These are phyloP conservation scores for Stichopus chloronotus DNA, from an alignment of 35 echinoderm and acorn worm species.

Conservation along the genomic window DNA sequence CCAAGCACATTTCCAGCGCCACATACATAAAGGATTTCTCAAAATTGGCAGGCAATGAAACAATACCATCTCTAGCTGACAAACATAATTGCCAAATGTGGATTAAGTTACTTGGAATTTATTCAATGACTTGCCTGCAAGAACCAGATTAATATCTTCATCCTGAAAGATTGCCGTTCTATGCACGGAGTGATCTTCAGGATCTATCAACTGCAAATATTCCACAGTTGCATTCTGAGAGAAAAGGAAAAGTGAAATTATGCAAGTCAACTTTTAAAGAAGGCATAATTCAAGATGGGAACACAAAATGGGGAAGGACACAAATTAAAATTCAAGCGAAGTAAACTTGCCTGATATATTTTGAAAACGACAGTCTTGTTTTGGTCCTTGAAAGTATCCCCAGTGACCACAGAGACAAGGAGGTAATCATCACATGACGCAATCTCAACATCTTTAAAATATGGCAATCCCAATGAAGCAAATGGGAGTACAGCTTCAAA, in stretches of 20 bases:
- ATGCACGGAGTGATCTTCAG: background rate
- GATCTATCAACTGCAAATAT: conserved; percentile 8
- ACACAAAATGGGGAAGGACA: too few species aligned
- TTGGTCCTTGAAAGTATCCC: background rate
- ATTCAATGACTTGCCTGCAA: background rate
- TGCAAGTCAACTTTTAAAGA: background rate
- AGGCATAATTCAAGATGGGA: too few species aligned
- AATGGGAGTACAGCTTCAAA: conserved; percentile 1
- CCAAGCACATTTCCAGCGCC: too few species aligned
- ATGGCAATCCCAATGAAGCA: conserved; percentile 41
- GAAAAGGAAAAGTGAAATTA: background rate
- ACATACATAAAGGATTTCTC: too few species aligned
- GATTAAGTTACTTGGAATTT: too few species aligned
- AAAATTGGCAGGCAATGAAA: too few species aligned
- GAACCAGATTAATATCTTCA: background rate
- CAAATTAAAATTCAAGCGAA: too few species aligned
- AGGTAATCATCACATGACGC: conserved; percentile 28
- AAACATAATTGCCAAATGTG: too few species aligned
- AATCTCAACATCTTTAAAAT: conserved; percentile 39
- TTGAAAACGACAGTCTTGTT: conserved; percentile 46
- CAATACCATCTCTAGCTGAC: too few species aligned
- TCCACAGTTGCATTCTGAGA: conserved; percentile 31
- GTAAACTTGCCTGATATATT: conserved; percentile 15
- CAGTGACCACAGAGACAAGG: conserved; percentile 47
- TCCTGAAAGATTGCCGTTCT: conserved; percentile 14